phyloP scores from a whole-genome alignment of 2,888 invertebrate genomes.

The Thymelicus sylvestris region DNA sequence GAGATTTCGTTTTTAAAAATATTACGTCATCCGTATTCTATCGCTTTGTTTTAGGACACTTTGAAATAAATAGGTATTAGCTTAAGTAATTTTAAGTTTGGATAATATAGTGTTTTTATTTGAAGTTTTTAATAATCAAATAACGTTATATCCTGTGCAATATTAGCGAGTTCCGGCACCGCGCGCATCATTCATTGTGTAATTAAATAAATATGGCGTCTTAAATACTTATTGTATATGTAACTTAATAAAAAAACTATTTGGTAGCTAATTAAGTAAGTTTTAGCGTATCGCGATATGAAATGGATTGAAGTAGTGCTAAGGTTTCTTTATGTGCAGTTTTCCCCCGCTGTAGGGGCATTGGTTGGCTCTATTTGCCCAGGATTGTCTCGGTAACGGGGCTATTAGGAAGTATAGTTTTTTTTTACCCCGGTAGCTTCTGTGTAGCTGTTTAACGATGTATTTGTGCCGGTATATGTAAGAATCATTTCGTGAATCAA shows the following conservation, averaged over 20 bases:
- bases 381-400: neutral
- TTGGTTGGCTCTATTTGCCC: neutral
- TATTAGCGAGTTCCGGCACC: constrained; percentile 50
- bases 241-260: constrained; percentile 69
- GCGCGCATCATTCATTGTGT: constrained; percentile 61
- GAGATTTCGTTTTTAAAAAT: constrained; percentile 52
- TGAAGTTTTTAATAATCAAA: constrained; percentile 10
- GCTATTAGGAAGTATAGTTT: neutral
- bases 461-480: no score
- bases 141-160: constrained; percentile 44
- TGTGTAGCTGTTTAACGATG: no score
- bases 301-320: constrained; percentile 59
- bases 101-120: neutral
- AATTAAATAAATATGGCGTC: constrained; percentile 70
- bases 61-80: constrained; percentile 19
- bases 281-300: constrained; percentile 63
- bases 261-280: constrained; percentile 78
- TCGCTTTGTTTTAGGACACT: constrained; percentile 16
- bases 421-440: neutral
- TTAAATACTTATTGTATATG: constrained; percentile 71
- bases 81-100: constrained; percentile 6
- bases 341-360: constrained; percentile 42
- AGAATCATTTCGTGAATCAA: no score
- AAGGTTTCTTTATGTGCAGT: constrained; percentile 50
- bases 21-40: neutral